Evolutionary conservation across 2,888 invertebrate genomes (phyloP).

Genomic region (Agonum fuliginosum): DNA sequence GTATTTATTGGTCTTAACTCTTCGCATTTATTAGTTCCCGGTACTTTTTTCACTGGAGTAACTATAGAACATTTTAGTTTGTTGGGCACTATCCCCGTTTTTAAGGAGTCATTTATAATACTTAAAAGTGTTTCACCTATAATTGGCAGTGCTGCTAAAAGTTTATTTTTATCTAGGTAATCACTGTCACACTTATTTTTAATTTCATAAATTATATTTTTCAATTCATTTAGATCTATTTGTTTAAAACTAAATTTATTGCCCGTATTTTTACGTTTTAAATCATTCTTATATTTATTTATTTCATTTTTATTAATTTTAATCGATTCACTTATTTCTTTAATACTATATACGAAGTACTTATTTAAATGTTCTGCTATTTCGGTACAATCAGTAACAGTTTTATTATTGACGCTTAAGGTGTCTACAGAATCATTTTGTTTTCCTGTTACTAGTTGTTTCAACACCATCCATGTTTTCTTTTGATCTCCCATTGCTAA

Average conservation of each 20-base stretch:
- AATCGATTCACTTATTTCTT: neutral
- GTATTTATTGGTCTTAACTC: slow-evolving; percentile 4
- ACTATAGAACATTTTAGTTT: too few relatives aligned
- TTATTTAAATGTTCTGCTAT: neutral
- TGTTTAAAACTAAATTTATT: neutral
- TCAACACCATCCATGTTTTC: slow-evolving; percentile 8
- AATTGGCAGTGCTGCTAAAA: neutral
- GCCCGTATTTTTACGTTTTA: too few relatives aligned
- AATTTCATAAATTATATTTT: neutral
- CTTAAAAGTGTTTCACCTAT: neutral
- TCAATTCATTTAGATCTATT: neutral
- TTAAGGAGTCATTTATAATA: neutral
- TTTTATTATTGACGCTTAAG: neutral
- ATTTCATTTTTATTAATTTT: neutral
- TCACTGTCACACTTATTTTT: neutral
- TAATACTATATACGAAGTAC: too few relatives aligned
- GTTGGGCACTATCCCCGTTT: neutral
- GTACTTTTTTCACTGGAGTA: neutral
- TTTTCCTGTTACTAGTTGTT: neutral
- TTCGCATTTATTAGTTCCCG: neutral
- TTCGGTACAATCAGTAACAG: neutral
- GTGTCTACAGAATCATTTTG: neutral
- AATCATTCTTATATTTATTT: neutral
- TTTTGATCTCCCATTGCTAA: neutral
- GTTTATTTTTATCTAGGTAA: neutral